These are phyloP conservation scores for Eledona agricola DNA, from an alignment of 2,888 invertebrate species.

Conservation along the genomic window DNA sequence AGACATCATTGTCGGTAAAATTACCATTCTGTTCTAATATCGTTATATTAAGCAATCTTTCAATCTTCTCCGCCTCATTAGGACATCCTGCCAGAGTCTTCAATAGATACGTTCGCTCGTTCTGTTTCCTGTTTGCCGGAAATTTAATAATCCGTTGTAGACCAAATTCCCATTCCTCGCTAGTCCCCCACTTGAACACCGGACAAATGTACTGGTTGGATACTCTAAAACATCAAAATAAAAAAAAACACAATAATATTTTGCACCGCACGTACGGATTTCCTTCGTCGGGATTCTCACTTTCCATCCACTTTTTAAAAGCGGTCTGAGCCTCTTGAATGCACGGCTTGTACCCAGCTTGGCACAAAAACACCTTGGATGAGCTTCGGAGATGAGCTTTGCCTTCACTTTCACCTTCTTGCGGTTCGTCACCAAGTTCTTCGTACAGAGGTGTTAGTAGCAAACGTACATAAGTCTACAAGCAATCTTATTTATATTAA, in stretches of 20 bases:
- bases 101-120: slow-evolving; percentile 78
- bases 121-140: slow-evolving; percentile 74
- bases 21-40: slow-evolving; percentile 75
- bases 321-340: slow-evolving; percentile 77
- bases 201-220: slow-evolving; percentile 81
- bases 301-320: slow-evolving; percentile 79
- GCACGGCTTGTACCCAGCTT: slow-evolving; percentile 80
- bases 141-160: slow-evolving; percentile 79
- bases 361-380: slow-evolving; percentile 77
- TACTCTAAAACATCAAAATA: slow-evolving; percentile 65
- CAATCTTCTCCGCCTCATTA: slow-evolving; percentile 74
- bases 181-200: slow-evolving; percentile 82
- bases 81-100: slow-evolving; percentile 84
- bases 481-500: slow-evolving; percentile 36
- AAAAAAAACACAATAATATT: background rate
- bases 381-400: slow-evolving; percentile 73
- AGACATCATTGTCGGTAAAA: slow-evolving; percentile 80
- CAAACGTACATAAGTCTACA: slow-evolving; percentile 74
- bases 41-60: slow-evolving; percentile 72
- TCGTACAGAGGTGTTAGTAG: slow-evolving; percentile 77
- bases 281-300: slow-evolving; percentile 77
- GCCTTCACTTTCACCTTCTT: slow-evolving; percentile 72
- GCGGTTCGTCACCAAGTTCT: slow-evolving; percentile 67
- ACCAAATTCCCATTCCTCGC: slow-evolving; percentile 85
- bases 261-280: slow-evolving; percentile 73